Conservation (phyloP, 2,113 vertebrate species). For the Himantopus leucocephalus region DNA sequence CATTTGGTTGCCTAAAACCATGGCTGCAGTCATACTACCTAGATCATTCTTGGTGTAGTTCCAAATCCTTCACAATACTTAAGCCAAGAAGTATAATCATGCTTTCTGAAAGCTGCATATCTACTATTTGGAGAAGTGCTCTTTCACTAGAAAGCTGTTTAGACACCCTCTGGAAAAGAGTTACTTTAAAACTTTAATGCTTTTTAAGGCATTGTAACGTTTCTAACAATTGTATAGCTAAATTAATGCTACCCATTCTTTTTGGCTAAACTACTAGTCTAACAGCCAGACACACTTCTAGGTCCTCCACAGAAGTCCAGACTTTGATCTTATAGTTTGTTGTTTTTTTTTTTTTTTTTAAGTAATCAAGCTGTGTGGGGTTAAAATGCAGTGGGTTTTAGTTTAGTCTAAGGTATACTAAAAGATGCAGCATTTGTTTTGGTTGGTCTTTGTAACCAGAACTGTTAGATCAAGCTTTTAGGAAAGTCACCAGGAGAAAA, state of each 20-base stretch:
- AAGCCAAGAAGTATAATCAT: neutral
- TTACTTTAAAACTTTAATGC: neutral
- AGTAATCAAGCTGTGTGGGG: neutral
- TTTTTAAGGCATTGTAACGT: neutral
- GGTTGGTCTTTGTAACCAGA: neutral
- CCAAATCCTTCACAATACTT: neutral
- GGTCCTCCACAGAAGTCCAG: neutral
- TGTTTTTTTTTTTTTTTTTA: neutral
- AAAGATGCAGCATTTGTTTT: neutral
- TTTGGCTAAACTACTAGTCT: neutral
- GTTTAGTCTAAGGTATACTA: neutral
- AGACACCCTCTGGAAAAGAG: neutral
- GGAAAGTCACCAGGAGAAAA: neutral
- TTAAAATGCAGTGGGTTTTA: neutral
- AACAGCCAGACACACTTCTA: neutral
- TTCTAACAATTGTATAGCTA: neutral
- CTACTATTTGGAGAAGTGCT: neutral
- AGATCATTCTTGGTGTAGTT: neutral
- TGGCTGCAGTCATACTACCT: neutral
- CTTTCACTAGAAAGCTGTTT: neutral
- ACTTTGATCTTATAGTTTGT: neutral
- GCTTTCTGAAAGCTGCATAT: neutral
- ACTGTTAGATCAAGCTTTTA: neutral
- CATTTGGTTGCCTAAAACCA: neutral
- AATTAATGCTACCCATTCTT: neutral